Evolutionary conservation across 2,113 vertebrate genomes (phyloP).

Genomic region (Maccullochella peelii): DNA sequence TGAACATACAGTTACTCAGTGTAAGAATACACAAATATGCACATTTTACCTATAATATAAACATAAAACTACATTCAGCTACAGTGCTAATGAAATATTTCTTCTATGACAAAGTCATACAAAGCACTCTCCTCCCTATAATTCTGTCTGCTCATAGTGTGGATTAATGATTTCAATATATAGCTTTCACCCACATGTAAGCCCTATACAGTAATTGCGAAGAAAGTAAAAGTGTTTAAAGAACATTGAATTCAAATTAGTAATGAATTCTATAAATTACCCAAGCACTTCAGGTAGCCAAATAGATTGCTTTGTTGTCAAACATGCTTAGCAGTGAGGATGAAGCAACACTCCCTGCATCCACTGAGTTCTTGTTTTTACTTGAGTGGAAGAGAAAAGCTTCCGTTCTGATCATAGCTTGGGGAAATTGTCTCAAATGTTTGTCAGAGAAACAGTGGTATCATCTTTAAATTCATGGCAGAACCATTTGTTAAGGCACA

Average conservation of each 20-base stretch:
- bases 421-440: constrained; percentile 7
- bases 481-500: constrained; percentile 16
- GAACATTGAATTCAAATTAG: too few species aligned
- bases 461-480: constrained; percentile 8
- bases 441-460: constrained; percentile 25
- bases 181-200: background rate
- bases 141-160: background rate
- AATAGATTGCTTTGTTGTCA: background rate
- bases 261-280: background rate
- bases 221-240: background rate
- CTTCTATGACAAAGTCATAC: background rate
- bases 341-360: constrained; percentile 12
- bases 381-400: constrained; percentile 1
- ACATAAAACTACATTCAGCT: background rate
- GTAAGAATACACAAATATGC: background rate
- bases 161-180: background rate
- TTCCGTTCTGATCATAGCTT: constrained; percentile 10
- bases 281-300: background rate
- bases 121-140: background rate
- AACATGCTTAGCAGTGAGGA: background rate
- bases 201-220: background rate
- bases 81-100: background rate
- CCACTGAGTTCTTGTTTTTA: background rate
- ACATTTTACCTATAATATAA: background rate
- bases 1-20: background rate